Conservation (phyloP, 2,113 vertebrate genomes). For the Piliocolobus tephrosceles region DNA sequence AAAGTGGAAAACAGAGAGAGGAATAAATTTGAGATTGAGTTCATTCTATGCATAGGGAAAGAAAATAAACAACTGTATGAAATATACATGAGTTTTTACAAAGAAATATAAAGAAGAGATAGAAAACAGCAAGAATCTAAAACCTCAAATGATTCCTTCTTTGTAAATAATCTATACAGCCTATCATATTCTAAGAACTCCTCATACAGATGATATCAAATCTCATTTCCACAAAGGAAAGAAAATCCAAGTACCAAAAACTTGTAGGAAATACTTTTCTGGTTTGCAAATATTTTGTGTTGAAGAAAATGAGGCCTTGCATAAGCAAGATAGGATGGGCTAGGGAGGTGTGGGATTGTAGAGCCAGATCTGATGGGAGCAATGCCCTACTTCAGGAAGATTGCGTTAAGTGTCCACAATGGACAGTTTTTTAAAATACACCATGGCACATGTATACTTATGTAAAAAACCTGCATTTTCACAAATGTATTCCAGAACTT, state of each 20-base stretch:
- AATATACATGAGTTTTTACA: constrained; percentile 25
- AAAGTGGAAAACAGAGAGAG: neutral
- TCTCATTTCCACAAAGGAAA: neutral
- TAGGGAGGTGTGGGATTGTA: accelerated
- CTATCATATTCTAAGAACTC: neutral
- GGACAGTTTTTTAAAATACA: neutral
- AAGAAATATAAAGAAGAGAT: neutral
- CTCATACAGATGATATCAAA: neutral
- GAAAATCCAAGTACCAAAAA: neutral
- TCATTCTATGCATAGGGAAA: neutral
- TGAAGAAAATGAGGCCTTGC: neutral
- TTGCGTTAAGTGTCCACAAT: neutral
- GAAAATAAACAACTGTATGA: neutral
- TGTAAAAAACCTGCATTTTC: too few species aligned
- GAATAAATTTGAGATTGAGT: neutral
- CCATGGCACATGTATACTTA: too few species aligned
- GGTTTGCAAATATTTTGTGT: neutral
- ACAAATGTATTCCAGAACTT: too few species aligned
- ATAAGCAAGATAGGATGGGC: too few species aligned
- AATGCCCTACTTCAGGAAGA: neutral
- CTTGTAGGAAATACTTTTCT: neutral
- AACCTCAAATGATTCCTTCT: neutral
- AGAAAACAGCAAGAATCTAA: neutral
- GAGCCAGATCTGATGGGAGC: neutral
- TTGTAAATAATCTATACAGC: neutral